A percentile compares a stretch with the other conserved stretches of the same genome.
Conservation (phyloP, 2,797 vertebrate genomes). For the Atherinosoma microstoma region DNA sequence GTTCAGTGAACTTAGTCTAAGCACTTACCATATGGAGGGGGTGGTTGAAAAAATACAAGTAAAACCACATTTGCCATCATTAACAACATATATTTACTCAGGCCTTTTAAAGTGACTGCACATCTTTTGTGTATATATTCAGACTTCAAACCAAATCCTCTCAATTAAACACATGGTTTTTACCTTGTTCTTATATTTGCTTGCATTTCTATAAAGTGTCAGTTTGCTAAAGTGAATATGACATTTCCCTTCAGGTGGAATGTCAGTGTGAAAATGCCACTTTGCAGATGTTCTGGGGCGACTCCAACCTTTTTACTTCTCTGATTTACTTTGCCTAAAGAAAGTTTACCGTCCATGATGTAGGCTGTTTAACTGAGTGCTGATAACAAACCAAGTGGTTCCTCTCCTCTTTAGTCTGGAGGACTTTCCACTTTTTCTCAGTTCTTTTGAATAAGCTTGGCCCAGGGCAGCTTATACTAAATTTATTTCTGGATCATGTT, state of each 20-base stretch:
- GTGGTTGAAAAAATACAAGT: conserved; percentile 54
- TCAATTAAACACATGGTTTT: conserved; percentile 45
- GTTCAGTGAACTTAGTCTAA: conserved; percentile 70
- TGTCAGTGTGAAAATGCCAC: conserved; percentile 41
- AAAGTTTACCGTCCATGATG: not conserved
- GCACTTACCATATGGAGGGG: conserved; percentile 64
- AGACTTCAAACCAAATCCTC: conserved; percentile 30
- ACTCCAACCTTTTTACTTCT: conserved; percentile 16
- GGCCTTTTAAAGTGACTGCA: conserved; percentile 37
- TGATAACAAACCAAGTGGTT: too few relatives aligned
- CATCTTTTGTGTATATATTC: conserved; percentile 34
- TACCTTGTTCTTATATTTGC: conserved; percentile 39
- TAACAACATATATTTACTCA: conserved; percentile 62
- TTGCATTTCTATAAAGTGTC: conserved; percentile 54
- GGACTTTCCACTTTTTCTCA: not conserved
- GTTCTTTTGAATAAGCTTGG: not conserved
- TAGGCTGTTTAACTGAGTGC: too few relatives aligned
- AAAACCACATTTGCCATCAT: conserved; percentile 47
- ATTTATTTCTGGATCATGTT: not conserved
- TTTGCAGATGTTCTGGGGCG: conserved; percentile 33
- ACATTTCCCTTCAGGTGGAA: conserved; percentile 30
- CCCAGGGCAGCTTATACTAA: not conserved
- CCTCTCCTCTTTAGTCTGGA: not conserved
- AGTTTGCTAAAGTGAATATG: conserved; percentile 43
- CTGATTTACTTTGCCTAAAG: conserved; percentile 34